Conservation (phyloP, 2,797 vertebrate species). For the Picus viridis region DNA sequence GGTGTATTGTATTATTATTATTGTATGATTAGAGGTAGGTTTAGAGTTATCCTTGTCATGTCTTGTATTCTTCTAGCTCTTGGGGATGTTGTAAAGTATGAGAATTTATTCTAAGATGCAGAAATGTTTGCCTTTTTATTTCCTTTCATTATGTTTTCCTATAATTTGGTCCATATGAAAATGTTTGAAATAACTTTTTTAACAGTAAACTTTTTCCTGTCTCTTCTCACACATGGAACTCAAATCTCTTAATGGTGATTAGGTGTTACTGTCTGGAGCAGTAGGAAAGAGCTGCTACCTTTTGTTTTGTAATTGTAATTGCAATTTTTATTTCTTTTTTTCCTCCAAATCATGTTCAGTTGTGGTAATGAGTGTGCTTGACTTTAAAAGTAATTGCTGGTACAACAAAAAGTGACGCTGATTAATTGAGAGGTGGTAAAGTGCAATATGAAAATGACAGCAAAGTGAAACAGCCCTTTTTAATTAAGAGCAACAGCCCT, state of each 20-base stretch:
- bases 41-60: not conserved
- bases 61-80: not conserved
- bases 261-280: not conserved
- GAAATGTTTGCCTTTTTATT: not conserved
- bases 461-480: not conserved
- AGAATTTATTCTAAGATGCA: not conserved
- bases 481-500: not conserved
- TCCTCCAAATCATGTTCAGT: not conserved
- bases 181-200: not conserved
- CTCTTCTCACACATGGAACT: not conserved
- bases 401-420: not conserved
- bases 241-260: not conserved
- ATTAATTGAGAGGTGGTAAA: not conserved
- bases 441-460: not conserved
- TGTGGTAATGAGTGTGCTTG: not conserved
- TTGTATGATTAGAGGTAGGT: accelerated
- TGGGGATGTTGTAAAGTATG: not conserved
- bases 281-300: not conserved
- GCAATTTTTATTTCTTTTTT: not conserved
- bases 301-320: not conserved
- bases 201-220: not conserved
- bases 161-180: not conserved
- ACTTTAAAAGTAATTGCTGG: not conserved
- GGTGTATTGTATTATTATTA: too few relatives aligned
- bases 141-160: not conserved